These are phyloP conservation scores for Carcharodon carcharias DNA, from an alignment of 2,797 vertebrate species.

Conservation along the genomic window DNA sequence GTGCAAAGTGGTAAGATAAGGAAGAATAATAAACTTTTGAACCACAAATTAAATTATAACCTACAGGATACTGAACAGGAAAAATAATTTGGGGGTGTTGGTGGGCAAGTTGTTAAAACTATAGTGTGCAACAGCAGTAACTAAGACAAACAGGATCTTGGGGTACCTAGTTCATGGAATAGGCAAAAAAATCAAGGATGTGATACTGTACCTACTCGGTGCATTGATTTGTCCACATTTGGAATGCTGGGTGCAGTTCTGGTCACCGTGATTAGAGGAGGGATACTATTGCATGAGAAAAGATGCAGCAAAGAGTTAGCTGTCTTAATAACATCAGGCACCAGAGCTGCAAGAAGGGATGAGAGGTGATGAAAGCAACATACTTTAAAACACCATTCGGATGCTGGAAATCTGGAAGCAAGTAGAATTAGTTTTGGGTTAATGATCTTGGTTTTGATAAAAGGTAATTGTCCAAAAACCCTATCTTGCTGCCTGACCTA, in stretches of 20 bases:
- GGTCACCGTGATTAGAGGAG: background rate
- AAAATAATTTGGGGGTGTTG: background rate
- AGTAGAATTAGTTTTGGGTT: background rate
- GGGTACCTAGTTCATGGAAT: background rate
- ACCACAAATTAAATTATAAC: background rate
- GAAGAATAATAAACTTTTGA: background rate
- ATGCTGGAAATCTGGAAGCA: background rate
- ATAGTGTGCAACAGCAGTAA: too few relatives aligned
- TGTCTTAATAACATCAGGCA: background rate
- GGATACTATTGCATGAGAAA: background rate
- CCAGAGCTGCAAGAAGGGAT: background rate
- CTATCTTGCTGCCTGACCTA: background rate
- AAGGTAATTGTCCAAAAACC: background rate
- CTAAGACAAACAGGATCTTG: background rate
- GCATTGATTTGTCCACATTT: background rate
- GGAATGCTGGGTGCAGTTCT: background rate
- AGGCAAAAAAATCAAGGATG: background rate
- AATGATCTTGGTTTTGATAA: background rate
- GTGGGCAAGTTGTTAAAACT: background rate
- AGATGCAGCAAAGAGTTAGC: background rate
- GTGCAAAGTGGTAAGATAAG: background rate
- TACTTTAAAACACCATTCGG: too few relatives aligned
- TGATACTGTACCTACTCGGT: background rate
- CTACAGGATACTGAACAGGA: background rate
- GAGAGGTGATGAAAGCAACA: background rate